Percentiles rank a stretch among this genome's conserved stretches.
These are phyloP conservation scores for Phragmatobia fuliginosa DNA, from an alignment of 2,888 invertebrate genomes.

Conservation along the genomic window DNA sequence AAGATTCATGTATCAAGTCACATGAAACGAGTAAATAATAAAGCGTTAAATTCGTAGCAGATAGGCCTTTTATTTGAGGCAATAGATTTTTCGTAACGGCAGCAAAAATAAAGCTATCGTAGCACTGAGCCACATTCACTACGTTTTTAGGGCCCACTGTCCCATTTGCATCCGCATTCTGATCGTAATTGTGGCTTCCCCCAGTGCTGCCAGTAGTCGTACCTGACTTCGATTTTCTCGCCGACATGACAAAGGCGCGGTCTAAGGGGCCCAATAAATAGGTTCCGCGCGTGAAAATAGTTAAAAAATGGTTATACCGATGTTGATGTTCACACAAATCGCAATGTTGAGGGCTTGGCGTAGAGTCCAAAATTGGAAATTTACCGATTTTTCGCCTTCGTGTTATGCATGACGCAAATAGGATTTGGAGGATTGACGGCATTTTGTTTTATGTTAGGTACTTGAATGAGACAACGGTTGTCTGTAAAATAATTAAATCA, in stretches of 20 bases:
- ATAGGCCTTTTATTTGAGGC: conserved; percentile 81
- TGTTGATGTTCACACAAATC: conserved; percentile 61
- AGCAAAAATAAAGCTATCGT: conserved; percentile 81
- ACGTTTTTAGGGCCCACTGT: conserved; percentile 77
- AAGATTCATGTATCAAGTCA: conserved; percentile 56
- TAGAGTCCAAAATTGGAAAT: conserved; percentile 60
- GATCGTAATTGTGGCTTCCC: conserved; percentile 82
- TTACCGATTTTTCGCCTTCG: conserved; percentile 40
- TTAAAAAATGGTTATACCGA: conserved; percentile 71
- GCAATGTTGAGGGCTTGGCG: conserved; percentile 52
- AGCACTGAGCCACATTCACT: conserved; percentile 70
- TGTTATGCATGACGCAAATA: conserved; percentile 62
- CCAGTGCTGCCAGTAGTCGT: conserved; percentile 60
- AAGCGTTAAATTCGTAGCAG: conserved; percentile 77
- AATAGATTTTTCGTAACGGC: conserved; percentile 81
- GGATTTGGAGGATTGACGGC: conserved; percentile 63
- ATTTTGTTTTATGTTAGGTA: conserved; percentile 55
- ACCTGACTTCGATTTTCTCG: conserved; percentile 83
- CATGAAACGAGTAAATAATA: conserved; percentile 72
- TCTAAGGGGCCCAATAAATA: conserved; percentile 83
- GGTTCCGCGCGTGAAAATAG: conserved; percentile 77
- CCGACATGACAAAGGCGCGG: conserved; percentile 85
- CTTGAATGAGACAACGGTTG: not conserved
- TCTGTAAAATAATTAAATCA: conserved; percentile 5
- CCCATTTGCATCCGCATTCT: conserved; percentile 84